These are phyloP conservation scores for Gulo gulo DNA, from an alignment of 2,113 vertebrate species.

Conservation along the genomic window DNA sequence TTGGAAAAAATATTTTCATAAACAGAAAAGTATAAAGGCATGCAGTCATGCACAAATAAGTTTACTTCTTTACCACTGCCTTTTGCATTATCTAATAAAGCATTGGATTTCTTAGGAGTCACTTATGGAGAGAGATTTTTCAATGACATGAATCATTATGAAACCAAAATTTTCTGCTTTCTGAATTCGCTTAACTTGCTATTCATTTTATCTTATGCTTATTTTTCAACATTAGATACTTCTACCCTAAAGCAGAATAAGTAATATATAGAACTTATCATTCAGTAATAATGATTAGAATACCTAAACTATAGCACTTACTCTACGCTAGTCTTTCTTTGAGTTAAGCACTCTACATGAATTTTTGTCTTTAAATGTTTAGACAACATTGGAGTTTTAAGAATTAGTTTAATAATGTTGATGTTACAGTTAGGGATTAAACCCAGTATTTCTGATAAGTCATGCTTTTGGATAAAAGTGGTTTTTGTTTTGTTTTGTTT, in stretches of 20 bases:
- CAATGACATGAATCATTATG: not conserved
- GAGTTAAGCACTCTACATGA: not conserved
- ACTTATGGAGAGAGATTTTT: not conserved
- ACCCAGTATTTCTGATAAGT: not conserved
- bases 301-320: not conserved
- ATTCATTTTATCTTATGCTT: not conserved
- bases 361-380: not conserved
- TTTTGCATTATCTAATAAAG: not conserved
- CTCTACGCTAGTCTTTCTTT: not conserved
- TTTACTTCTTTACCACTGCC: not conserved
- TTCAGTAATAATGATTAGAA: not conserved
- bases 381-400: not conserved
- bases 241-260: not conserved
- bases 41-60: not conserved
- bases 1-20: not conserved
- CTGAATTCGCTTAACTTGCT: not conserved
- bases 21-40: not conserved
- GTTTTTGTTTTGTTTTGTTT: not conserved
- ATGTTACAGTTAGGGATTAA: not conserved
- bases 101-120: not conserved
- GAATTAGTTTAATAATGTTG: not conserved
- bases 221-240: not conserved
- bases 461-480: not conserved
- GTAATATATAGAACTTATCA: not conserved
- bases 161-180: not conserved